A percentile compares a stretch with the other conserved stretches of the same genome.
phyloP scores from a whole-genome alignment of 1,140 invertebrate genomes.

The Cepaea nemoralis region DNA sequence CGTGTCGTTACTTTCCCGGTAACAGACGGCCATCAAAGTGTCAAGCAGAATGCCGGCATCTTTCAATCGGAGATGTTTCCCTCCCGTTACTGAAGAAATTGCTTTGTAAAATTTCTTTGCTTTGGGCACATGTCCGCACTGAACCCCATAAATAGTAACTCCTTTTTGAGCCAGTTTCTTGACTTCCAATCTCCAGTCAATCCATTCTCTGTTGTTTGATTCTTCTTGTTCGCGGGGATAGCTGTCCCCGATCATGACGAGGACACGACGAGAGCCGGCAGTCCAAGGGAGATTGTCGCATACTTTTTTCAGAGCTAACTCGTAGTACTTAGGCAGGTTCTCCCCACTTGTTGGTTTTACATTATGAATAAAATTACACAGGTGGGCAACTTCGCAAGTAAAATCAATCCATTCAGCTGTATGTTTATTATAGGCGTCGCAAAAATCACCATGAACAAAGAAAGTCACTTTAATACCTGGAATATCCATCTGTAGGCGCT shows the following conservation, averaged over 20 bases:
- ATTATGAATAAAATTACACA: conserved; percentile 60
- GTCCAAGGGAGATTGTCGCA: conserved; percentile 56
- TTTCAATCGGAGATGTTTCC: conserved; percentile 46
- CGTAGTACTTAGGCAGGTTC: conserved; percentile 63
- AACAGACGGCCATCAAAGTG: conserved; percentile 59
- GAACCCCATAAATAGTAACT: conserved; percentile 53
- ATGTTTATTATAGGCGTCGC: conserved; percentile 54
- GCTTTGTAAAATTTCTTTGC: conserved; percentile 41
- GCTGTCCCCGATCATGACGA: conserved; percentile 67
- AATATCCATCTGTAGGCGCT: conserved; percentile 63
- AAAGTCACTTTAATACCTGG: conserved; percentile 62
- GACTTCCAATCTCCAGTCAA: conserved; percentile 64
- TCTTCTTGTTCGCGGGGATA: conserved; percentile 61
- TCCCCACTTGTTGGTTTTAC: conserved; percentile 60
- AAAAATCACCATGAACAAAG: conserved; percentile 65
- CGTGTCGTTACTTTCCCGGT: conserved; percentile 43
- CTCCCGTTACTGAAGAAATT: conserved; percentile 47
- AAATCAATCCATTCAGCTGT: conserved; percentile 61
- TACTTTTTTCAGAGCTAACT: conserved; percentile 56
- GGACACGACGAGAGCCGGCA: conserved; percentile 51
- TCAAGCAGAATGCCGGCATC: conserved; percentile 50
- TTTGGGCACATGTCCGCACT: conserved; percentile 9
- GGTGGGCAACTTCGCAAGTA: conserved; percentile 49
- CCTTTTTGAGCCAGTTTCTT: conserved; percentile 41
- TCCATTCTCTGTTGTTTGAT: conserved; percentile 51